These are phyloP conservation scores for Synanthedon formicaeformis DNA, from an alignment of 2,888 invertebrate species.

Conservation along the genomic window DNA sequence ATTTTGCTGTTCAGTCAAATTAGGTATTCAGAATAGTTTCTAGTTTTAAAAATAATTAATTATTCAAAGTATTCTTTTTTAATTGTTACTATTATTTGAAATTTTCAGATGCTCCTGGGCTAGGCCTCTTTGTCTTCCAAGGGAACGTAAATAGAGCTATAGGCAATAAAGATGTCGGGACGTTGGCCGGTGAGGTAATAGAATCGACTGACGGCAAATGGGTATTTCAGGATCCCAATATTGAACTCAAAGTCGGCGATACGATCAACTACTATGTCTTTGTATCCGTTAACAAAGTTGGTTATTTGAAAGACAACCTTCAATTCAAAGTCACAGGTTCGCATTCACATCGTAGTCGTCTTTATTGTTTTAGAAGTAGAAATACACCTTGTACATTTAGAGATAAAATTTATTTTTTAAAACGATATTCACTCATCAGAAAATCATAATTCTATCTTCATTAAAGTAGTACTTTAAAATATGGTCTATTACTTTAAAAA, in stretches of 20 bases:
- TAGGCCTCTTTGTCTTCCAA: constrained; percentile 73
- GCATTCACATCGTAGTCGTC: constrained; percentile 3
- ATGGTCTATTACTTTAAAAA: no score
- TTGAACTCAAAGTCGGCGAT: constrained; percentile 63
- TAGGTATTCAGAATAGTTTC: no score
- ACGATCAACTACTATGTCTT: constrained; percentile 73
- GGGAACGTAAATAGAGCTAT: constrained; percentile 72
- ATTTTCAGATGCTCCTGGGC: constrained; percentile 54
- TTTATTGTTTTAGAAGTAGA: background rate
- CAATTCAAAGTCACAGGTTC: constrained; percentile 50
- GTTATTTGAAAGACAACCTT: constrained; percentile 50
- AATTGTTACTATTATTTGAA: no score
- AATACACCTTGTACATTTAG: background rate
- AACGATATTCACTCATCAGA: no score
- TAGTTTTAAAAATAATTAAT: no score
- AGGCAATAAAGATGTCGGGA: constrained; percentile 55
- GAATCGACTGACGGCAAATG: constrained; percentile 56
- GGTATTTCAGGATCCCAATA: constrained; percentile 54
- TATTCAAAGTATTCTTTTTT: no score
- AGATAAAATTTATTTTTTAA: background rate
- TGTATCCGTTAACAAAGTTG: constrained; percentile 60
- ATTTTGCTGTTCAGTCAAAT: no score
- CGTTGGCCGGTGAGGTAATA: constrained; percentile 57
- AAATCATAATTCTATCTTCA: no score
- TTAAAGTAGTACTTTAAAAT: no score